Conservation (phyloP, 2,888 invertebrate genomes). For the Penaeus monodon region DNA sequence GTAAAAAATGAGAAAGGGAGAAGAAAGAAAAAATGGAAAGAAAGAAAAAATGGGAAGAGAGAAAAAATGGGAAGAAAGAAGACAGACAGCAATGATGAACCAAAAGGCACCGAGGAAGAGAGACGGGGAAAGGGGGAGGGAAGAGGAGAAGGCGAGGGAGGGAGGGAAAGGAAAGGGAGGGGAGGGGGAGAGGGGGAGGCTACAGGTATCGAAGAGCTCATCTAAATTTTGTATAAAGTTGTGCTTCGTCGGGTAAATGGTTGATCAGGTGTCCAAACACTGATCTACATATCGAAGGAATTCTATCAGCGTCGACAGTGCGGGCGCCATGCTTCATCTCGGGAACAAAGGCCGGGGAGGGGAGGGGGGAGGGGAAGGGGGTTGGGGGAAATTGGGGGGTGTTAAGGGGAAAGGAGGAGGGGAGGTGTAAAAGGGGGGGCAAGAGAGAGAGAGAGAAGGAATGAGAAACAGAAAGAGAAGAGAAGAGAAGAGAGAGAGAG, state of each 20-base stretch:
- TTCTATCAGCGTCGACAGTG: not conserved
- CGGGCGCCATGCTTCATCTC: not conserved
- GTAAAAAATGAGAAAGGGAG: too few species aligned
- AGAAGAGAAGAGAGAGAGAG: not conserved
- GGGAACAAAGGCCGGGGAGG: not conserved
- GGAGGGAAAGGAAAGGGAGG: too few species aligned
- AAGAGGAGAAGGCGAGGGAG: too few species aligned
- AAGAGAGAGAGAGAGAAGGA: not conserved
- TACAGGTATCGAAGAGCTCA: too few species aligned
- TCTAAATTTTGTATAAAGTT: too few species aligned
- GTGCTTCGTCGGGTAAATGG: slow-evolving; percentile 11
- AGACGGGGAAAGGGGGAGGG: not conserved
- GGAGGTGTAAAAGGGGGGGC: not conserved
- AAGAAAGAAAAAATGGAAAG: not conserved
- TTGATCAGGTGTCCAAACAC: slow-evolving; percentile 46
- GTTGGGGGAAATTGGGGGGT: not conserved
- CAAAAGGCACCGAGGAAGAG: not conserved
- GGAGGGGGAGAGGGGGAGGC: too few species aligned
- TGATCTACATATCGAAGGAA: slow-evolving; percentile 41
- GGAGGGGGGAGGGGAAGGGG: not conserved
- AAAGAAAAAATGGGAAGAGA: not conserved
- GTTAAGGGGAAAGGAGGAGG: not conserved
- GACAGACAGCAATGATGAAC: not conserved
- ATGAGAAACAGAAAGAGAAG: not conserved
- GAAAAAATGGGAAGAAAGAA: not conserved